A percentile compares a stretch with the other conserved stretches of the same genome.
Evolutionary conservation across 1,140 invertebrate species (phyloP).

Genomic region (Cyclina sinensis): DNA sequence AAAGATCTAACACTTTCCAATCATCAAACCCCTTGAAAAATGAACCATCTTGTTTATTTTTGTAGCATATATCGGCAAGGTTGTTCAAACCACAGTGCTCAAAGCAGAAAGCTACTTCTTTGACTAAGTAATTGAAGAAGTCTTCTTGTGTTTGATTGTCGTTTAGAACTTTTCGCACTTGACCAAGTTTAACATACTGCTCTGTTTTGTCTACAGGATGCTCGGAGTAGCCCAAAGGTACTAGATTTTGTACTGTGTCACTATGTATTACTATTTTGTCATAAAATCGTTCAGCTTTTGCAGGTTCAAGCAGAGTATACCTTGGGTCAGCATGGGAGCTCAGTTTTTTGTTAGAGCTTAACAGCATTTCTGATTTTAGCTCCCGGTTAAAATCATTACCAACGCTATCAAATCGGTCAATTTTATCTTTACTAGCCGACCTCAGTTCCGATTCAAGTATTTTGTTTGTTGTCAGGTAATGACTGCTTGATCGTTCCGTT

Average conservation of each 20-base stretch:
- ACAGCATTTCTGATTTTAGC: no score
- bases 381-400: no score
- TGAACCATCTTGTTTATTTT: neutral
- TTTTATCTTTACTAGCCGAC: no score
- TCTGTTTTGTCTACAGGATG: neutral
- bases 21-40: neutral
- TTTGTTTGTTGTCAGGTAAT: no score
- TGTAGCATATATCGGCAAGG: neutral
- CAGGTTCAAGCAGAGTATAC: neutral
- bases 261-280: neutral
- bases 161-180: neutral
- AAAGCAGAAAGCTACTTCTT: neutral
- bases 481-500: no score
- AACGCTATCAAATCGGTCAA: no score
- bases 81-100: neutral
- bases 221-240: neutral
- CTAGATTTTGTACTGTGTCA: neutral
- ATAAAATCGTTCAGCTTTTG: neutral
- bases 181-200: neutral
- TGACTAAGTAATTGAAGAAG: neutral
- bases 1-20: neutral
- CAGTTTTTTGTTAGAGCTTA: neutral
- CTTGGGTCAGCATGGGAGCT: neutral
- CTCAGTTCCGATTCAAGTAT: no score
- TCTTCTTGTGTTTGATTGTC: neutral